These are phyloP conservation scores for Shargacucullia verbasci DNA, from an alignment of 2,888 invertebrate genomes.

Conservation along the genomic window DNA sequence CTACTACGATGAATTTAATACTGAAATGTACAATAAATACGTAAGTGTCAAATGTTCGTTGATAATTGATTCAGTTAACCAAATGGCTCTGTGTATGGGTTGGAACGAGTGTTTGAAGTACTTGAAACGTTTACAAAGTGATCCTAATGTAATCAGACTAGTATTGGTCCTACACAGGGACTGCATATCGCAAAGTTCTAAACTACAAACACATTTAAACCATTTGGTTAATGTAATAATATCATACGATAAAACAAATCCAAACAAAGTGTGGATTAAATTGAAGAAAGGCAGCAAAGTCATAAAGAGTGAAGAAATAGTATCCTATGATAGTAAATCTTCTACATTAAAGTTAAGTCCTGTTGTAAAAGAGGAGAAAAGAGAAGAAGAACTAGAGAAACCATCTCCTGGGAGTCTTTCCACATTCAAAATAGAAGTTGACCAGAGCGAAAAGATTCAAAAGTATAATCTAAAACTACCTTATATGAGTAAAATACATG, in stretches of 20 bases:
- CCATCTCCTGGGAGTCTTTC: constrained; percentile 81
- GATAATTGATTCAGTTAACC: constrained; percentile 81
- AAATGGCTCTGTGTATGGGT: constrained; percentile 77
- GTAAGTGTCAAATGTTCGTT: constrained; percentile 65
- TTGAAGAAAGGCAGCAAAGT: constrained; percentile 88
- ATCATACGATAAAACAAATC: constrained; percentile 67
- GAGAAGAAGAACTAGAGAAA: constrained; percentile 75
- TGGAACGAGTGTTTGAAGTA: constrained; percentile 75
- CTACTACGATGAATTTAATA: constrained; percentile 66
- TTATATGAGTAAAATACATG: constrained; percentile 87
- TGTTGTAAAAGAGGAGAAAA: constrained; percentile 67
- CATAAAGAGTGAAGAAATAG: constrained; percentile 78
- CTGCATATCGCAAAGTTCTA: constrained; percentile 77
- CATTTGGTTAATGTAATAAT: constrained; percentile 81
- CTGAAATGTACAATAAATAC: constrained; percentile 57
- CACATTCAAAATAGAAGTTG: constrained; percentile 91
- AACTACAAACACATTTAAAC: constrained; percentile 79
- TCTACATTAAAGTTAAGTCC: constrained; percentile 69
- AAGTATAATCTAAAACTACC: constrained; percentile 90
- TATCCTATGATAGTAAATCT: constrained; percentile 72
- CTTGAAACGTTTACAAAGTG: constrained; percentile 63
- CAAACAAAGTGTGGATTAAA: constrained; percentile 71
- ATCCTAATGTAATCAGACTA: constrained; percentile 69
- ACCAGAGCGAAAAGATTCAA: constrained; percentile 90
- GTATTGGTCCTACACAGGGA: constrained; percentile 85